Conservation (phyloP, 1,140 invertebrate species). For the Drosophila erecta region DNA sequence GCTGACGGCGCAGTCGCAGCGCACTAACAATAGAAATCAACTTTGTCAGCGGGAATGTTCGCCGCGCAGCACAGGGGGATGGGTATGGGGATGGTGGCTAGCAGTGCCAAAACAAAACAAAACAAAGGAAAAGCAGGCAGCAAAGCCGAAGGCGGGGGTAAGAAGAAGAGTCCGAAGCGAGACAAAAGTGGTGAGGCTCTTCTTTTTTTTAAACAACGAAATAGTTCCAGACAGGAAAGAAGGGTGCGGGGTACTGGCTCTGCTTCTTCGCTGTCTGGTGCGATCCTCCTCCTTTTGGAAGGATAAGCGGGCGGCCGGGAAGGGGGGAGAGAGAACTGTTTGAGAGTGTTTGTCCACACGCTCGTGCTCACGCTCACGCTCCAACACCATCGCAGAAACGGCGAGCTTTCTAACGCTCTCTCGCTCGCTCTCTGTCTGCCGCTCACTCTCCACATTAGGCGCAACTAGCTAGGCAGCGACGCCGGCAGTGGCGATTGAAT, state of each 20-base stretch:
- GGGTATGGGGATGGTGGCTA: background rate
- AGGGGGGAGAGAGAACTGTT: constrained; percentile 13
- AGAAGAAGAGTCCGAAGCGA: constrained; percentile 45
- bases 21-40: constrained; percentile 77
- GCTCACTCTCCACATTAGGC: constrained; percentile 52
- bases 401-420: constrained; percentile 25
- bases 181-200: constrained; percentile 53
- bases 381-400: constrained; percentile 21
- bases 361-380: constrained; percentile 26
- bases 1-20: constrained; percentile 66
- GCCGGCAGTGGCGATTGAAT: constrained; percentile 57
- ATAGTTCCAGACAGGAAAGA: constrained; percentile 29
- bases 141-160: constrained; percentile 4
- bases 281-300: background rate
- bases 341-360: constrained; percentile 52
- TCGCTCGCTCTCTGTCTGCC: background rate
- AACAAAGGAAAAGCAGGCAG: constrained; percentile 37
- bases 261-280: constrained; percentile 54
- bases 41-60: constrained; percentile 62
- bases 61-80: no score
- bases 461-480: constrained; percentile 51
- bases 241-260: constrained; percentile 12
- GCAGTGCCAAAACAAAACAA: constrained; percentile 18
- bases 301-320: no score
- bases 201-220: background rate